phyloP scores from a whole-genome alignment of 2,113 vertebrate species.

The Oenanthe melanoleuca region DNA sequence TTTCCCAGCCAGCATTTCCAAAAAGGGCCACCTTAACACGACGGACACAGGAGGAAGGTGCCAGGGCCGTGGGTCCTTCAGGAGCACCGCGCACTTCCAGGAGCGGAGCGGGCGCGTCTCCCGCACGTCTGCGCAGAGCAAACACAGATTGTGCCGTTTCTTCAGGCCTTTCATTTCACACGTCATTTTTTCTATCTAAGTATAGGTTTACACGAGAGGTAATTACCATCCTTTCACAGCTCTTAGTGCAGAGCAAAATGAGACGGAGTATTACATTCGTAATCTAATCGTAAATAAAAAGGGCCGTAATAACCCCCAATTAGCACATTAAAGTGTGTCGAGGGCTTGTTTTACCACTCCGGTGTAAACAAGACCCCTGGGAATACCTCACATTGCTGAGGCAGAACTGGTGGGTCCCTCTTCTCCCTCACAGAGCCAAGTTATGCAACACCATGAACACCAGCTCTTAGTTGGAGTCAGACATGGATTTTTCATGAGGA shows the following conservation, averaged over 20 bases:
- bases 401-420: background rate
- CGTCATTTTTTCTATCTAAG: conserved; percentile 66
- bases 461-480: background rate
- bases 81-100: accelerated
- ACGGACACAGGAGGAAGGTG: background rate
- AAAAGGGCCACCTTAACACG: background rate
- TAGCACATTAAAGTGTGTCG: conserved; percentile 73
- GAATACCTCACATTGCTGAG: conserved; percentile 48
- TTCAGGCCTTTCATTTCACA: conserved; percentile 47
- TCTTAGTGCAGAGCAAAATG: conserved; percentile 62
- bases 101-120: background rate
- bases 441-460: background rate
- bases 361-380: conserved; percentile 53
- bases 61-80: background rate
- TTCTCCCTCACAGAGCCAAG: conserved; percentile 53
- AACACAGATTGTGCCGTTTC: conserved; percentile 22
- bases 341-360: conserved; percentile 61
- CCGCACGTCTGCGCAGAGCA: background rate
- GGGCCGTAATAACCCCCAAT: conserved; percentile 77
- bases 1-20: background rate
- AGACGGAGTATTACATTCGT: conserved; percentile 67
- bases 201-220: conserved; percentile 68
- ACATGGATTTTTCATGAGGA: background rate
- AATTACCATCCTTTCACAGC: conserved; percentile 72
- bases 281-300: conserved; percentile 77